phyloP scores from a whole-genome alignment of 2,888 invertebrate genomes.

The Lasioglossum oenotherae region DNA sequence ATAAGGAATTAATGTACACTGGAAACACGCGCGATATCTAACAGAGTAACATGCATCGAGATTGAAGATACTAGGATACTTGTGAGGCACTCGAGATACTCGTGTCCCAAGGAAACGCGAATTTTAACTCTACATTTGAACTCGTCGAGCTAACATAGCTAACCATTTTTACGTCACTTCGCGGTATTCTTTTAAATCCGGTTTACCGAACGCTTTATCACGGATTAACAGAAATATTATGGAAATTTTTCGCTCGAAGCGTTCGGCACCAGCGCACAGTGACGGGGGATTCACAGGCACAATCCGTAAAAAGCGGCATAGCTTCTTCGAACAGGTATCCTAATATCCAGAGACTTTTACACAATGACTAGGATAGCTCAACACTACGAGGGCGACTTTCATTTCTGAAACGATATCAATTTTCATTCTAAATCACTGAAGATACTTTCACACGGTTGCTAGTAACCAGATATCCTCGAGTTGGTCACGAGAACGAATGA shows the following conservation, averaged over 20 bases:
- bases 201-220: background rate
- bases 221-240: background rate
- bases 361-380: background rate
- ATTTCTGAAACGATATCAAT: too few relatives aligned
- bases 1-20: background rate
- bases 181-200: background rate
- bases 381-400: background rate
- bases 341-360: background rate
- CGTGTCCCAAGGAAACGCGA: background rate
- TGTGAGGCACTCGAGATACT: too few relatives aligned
- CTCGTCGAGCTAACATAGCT: background rate
- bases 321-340: background rate
- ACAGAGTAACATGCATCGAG: background rate
- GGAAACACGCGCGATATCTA: background rate
- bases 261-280: background rate
- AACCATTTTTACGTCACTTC: background rate
- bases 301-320: background rate
- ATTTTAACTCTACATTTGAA: background rate
- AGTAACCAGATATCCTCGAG: background rate
- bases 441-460: background rate
- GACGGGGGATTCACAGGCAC: background rate
- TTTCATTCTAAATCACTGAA: background rate
- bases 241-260: background rate
- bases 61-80: background rate
- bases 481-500: background rate